Conservation (phyloP, 2,888 invertebrate species). For the Apodemia mormo region DNA sequence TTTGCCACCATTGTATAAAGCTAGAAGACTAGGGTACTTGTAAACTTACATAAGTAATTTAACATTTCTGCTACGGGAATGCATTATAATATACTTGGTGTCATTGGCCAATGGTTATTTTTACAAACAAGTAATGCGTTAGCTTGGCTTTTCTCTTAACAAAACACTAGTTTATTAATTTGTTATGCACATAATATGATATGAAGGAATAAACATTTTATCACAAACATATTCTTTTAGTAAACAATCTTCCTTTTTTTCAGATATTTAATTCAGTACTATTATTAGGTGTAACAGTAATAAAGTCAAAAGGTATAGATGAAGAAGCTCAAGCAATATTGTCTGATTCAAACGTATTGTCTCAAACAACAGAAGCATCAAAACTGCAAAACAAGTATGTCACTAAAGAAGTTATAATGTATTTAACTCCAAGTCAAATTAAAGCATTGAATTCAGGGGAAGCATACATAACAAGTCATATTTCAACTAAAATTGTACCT, state of each 20-base stretch:
- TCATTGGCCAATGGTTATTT: no score
- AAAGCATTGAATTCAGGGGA: slow-evolving; percentile 50
- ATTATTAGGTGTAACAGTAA: not conserved
- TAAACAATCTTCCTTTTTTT: not conserved
- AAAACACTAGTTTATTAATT: no score
- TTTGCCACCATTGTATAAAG: no score
- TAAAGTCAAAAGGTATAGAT: not conserved
- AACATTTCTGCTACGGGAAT: no score
- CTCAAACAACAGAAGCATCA: not conserved
- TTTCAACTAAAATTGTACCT: not conserved
- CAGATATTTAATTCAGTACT: not conserved
- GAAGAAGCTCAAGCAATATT: not conserved
- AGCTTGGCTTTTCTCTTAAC: no score
- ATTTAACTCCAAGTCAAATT: slow-evolving; percentile 61
- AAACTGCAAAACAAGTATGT: not conserved
- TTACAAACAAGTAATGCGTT: no score
- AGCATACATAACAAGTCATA: slow-evolving; percentile 17
- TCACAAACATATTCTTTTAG: no score
- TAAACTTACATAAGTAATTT: no score
- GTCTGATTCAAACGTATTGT: not conserved
- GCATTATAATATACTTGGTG: no score
- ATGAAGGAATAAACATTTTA: no score
- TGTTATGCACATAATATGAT: no score
- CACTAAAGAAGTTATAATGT: slow-evolving; percentile 7
- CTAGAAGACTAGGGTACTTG: no score